Percentiles rank a stretch among this genome's conserved stretches.
phyloP scores from a whole-genome alignment of 2,888 invertebrate genomes.

The Tribolium freemani region DNA sequence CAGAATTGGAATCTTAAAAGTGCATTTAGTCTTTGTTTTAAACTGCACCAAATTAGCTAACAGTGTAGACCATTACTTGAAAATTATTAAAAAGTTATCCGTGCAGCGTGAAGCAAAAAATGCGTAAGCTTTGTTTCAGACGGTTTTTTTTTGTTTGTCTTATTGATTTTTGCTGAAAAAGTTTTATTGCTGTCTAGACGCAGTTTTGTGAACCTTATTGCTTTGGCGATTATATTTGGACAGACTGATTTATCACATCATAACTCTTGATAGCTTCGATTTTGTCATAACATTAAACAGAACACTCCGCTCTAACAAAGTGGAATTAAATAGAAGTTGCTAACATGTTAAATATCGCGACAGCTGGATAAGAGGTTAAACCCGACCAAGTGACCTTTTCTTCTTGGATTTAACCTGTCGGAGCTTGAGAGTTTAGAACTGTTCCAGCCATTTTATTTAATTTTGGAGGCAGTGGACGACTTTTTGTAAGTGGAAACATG shows the following conservation, averaged over 20 bases:
- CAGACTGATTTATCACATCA: slow-evolving; percentile 1
- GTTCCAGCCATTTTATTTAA: neutral
- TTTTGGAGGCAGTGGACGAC: neutral
- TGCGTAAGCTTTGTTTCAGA: neutral
- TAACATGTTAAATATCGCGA: slow-evolving; percentile 10
- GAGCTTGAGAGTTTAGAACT: neutral
- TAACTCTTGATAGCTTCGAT: neutral
- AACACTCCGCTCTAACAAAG: neutral
- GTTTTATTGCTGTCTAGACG: slow-evolving; percentile 12
- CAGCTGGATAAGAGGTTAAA: slow-evolving; percentile 5
- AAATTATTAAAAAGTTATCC: too few relatives aligned
- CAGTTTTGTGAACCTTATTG: slow-evolving; percentile 4
- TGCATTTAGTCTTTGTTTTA: too few relatives aligned
- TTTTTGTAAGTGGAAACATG: neutral
- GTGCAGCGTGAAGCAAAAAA: too few relatives aligned
- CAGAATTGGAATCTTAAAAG: neutral
- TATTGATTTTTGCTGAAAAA: slow-evolving; percentile 11
- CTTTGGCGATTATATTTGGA: neutral
- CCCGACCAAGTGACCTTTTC: neutral
- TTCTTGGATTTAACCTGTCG: slow-evolving; percentile 1
- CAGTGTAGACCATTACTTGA: too few relatives aligned
- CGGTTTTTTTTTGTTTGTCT: neutral
- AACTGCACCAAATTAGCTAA: too few relatives aligned
- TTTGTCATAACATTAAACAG: neutral
- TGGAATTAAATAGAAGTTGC: neutral